Conservation (phyloP, 1,140 invertebrate species). For the Charaxes varanes region DNA sequence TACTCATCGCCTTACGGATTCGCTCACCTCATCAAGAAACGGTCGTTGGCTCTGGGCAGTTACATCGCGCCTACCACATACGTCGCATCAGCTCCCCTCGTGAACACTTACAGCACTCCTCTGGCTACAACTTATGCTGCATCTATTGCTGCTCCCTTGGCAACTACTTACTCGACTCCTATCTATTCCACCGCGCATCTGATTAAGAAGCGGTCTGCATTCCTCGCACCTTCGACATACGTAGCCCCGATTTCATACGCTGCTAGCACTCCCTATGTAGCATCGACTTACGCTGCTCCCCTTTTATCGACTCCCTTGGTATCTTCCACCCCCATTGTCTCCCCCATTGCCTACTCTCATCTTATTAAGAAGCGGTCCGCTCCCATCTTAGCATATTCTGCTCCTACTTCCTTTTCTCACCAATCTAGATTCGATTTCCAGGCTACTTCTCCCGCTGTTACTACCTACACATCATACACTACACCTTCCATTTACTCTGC, state of each 20-base stretch:
- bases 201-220: slow-evolving; percentile 40
- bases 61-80: too few species aligned
- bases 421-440: too few species aligned
- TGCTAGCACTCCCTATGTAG: slow-evolving; percentile 19
- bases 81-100: too few species aligned
- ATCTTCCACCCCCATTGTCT: slow-evolving; percentile 31
- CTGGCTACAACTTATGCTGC: slow-evolving; percentile 31
- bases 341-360: slow-evolving; percentile 25
- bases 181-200: slow-evolving; percentile 28
- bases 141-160: slow-evolving; percentile 18
- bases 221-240: slow-evolving; percentile 19
- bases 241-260: slow-evolving; percentile 20
- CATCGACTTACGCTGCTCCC: slow-evolving; percentile 18
- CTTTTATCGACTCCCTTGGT: slow-evolving; percentile 21
- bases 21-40: too few species aligned
- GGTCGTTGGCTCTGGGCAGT: too few species aligned
- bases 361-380: slow-evolving; percentile 57
- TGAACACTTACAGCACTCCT: too few species aligned
- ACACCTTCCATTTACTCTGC: too few species aligned
- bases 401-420: too few species aligned
- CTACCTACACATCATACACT: too few species aligned
- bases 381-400: too few species aligned
- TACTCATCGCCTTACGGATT: too few species aligned
- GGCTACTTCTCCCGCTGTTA: too few species aligned
- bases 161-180: slow-evolving; percentile 20